Evolutionary conservation across 2,113 vertebrate species (phyloP).

Genomic region (Thunnus maccoyii): DNA sequence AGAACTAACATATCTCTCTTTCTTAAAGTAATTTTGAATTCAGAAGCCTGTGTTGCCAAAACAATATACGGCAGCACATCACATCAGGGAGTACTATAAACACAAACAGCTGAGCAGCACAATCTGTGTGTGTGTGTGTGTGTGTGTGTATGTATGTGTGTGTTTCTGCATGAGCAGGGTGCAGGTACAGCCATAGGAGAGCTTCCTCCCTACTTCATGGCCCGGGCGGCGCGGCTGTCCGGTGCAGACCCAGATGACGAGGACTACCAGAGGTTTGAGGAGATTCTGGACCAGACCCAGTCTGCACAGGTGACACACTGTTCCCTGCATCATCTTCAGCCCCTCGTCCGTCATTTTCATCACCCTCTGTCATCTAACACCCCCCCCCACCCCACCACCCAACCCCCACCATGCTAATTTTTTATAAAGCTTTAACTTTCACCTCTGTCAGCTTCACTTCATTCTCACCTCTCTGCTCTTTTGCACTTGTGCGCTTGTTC

Average conservation of each 20-base stretch:
- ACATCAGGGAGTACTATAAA: background rate
- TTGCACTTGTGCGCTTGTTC: background rate
- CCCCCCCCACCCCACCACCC: background rate
- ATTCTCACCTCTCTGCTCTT: background rate
- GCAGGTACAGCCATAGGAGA: slow-evolving; percentile 82
- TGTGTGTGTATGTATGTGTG: slow-evolving; percentile 32
- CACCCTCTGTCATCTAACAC: background rate
- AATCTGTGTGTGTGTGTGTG: background rate
- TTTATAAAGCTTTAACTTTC: background rate
- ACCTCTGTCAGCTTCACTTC: background rate
- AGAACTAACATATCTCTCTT: background rate
- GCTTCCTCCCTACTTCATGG: slow-evolving; percentile 92
- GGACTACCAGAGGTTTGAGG: slow-evolving; percentile 90
- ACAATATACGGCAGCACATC: background rate
- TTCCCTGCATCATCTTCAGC: background rate
- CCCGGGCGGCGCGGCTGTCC: slow-evolving; percentile 88
- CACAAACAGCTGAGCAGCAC: slow-evolving; percentile 19
- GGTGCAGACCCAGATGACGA: slow-evolving; percentile 89
- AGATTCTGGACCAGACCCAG: slow-evolving; percentile 90
- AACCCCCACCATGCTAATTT: background rate
- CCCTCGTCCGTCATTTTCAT: background rate
- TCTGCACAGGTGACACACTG: slow-evolving; percentile 85
- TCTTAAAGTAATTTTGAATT: slow-evolving; percentile 8
- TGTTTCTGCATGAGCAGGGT: slow-evolving; percentile 51
- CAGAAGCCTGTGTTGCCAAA: slow-evolving; percentile 27